A percentile compares a stretch with the other conserved stretches of the same genome.
Conservation (phyloP, 2,888 invertebrate genomes). For the Drosophila peninsularis region DNA sequence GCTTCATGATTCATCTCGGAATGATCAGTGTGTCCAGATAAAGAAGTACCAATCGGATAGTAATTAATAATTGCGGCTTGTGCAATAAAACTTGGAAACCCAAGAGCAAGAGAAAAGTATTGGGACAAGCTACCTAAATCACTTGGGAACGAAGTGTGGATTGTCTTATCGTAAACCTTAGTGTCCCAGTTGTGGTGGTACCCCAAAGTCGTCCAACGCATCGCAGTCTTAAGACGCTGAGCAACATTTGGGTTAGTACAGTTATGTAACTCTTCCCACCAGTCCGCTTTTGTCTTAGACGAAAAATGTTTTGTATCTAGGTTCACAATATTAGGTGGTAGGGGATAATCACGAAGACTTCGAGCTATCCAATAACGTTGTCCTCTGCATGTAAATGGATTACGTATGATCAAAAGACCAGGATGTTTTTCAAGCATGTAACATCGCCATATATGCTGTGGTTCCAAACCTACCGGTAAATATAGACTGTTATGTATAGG, state of each 20-base stretch:
- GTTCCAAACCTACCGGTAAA: slow-evolving; percentile 68
- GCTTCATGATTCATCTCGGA: slow-evolving; percentile 94
- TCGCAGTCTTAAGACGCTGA: slow-evolving; percentile 82
- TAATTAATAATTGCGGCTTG: slow-evolving; percentile 99
- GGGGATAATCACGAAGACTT: slow-evolving; percentile 91
- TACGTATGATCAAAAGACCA: slow-evolving; percentile 92
- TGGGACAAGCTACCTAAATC: slow-evolving; percentile 89
- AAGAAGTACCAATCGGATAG: slow-evolving; percentile 95
- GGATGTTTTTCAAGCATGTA: slow-evolving; percentile 87
- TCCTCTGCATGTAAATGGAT: slow-evolving; percentile 92
- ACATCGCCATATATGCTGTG: slow-evolving; percentile 87
- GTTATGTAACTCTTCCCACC: slow-evolving; percentile 86
- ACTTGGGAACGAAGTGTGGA: slow-evolving; percentile 89
- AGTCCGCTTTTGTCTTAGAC: slow-evolving; percentile 86
- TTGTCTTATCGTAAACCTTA: slow-evolving; percentile 92
- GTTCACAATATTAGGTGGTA: slow-evolving; percentile 86
- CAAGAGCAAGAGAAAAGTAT: slow-evolving; percentile 87
- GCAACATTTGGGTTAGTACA: slow-evolving; percentile 56
- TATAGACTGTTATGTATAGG: background rate
- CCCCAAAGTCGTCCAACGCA: slow-evolving; percentile 98
- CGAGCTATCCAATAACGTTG: slow-evolving; percentile 93
- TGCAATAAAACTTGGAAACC: slow-evolving; percentile 87
- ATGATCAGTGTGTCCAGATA: slow-evolving; percentile 97
- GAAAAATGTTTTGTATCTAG: slow-evolving; percentile 73
- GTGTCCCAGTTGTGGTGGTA: slow-evolving; percentile 99